Percentiles rank a stretch among this genome's conserved stretches.
Evolutionary conservation across 2,888 invertebrate genomes (phyloP).

Genomic region (Sisyra nigra): DNA sequence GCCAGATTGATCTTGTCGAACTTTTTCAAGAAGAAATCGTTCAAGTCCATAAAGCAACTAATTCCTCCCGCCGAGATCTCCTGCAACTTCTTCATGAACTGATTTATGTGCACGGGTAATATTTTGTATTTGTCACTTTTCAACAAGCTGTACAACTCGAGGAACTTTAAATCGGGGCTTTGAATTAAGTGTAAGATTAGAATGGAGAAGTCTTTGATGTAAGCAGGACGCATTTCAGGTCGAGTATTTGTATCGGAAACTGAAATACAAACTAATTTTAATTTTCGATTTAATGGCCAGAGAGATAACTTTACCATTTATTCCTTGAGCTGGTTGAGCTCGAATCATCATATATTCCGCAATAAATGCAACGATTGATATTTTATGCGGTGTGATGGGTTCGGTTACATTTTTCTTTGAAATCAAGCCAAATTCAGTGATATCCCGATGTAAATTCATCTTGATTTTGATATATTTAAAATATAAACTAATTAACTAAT

Average conservation of each 20-base stretch:
- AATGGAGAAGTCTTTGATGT: constrained; percentile 65
- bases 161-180: constrained; percentile 63
- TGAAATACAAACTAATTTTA: constrained; percentile 21
- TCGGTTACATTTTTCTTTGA: constrained; percentile 31
- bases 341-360: constrained; percentile 55
- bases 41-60: constrained; percentile 43
- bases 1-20: constrained; percentile 5
- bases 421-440: constrained; percentile 22
- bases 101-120: constrained; percentile 36
- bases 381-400: constrained; percentile 63
- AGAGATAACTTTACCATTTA: constrained; percentile 3
- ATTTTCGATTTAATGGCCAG: constrained; percentile 5
- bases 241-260: constrained; percentile 28
- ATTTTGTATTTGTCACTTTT: constrained; percentile 42
- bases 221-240: constrained; percentile 35
- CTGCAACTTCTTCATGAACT: constrained; percentile 40
- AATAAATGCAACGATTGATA: constrained; percentile 59
- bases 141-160: constrained; percentile 46
- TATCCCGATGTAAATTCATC: constrained; percentile 18
- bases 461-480: constrained; percentile 9
- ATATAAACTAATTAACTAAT: too few species aligned
- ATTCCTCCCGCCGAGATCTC: constrained; percentile 38
- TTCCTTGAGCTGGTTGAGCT: constrained; percentile 28
- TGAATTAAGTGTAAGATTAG: constrained; percentile 64
- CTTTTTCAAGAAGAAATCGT: constrained; percentile 27